Base-by-base conservation (phyloP, 1,140 invertebrate genomes). In the Contarinia nasturtii region DNA sequence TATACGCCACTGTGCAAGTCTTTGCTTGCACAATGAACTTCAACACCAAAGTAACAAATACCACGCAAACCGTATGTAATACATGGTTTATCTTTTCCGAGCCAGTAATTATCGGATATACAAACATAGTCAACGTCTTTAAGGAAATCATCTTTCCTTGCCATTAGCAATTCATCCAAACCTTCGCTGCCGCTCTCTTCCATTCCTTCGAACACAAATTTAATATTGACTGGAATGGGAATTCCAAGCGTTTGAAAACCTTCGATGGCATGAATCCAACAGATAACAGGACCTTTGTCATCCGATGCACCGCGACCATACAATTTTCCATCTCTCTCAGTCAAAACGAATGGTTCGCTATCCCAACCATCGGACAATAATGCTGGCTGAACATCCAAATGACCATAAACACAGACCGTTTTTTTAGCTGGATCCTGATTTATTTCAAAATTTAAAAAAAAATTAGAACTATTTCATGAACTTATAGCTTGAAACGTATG, bases 81-180 rank as follows among this genome's bases (percentile, higher is more conserved):
- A 62, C 94, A 98, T 0, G 95, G 95, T 61, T 94, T 94, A 11
- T 79, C 84, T 34, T 83, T 97, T 7, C 94, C 94, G 17, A 98
- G 65, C 95, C 94, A 98, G 59, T 98, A 98, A 68, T 97, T 98
- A 60, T 98, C 95, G 38, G 92, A 96, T 57, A 98, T 97, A 61
- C 92, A 97, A 27, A 96, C 88, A 69, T 79, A 96, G 63, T 98
- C 93, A 1, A 93, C 78, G 60, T 77, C 73, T 47, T 77, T 71
- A 14, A 97, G 71, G 61, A 95, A 98, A 15, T 73, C 74, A 50
- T 72, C 66, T 63, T 91, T 90, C 51, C 73, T 69, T 4, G 76
- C 60, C 51, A 75, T 67, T 1, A 98, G 67, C 14, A 96, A 64
- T 2, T 89, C 83, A 63, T 98, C 91, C 11, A 98, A 67, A 22